Evolutionary conservation across 1,140 invertebrate genomes (phyloP).

Genomic region (Drosophila sproati): DNA sequence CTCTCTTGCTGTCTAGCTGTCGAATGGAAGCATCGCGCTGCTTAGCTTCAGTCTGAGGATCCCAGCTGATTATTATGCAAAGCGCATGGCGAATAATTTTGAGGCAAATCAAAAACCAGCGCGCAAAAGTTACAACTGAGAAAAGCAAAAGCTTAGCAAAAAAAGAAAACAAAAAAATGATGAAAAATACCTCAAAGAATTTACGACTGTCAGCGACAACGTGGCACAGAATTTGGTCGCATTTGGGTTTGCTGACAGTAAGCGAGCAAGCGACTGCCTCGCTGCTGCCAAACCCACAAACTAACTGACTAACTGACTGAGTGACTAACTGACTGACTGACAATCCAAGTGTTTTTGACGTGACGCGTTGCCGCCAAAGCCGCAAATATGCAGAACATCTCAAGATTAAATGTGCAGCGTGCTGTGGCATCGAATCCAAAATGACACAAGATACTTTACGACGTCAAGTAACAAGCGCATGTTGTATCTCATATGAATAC

Average conservation of each 20-base stretch:
- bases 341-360: conserved; percentile 73
- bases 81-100: conserved; percentile 54
- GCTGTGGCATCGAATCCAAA: conserved; percentile 55
- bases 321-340: conserved; percentile 40
- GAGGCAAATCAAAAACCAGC: conserved; percentile 52
- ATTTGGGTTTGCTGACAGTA: conserved; percentile 20
- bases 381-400: conserved; percentile 74
- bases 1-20: background rate
- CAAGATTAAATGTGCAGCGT: conserved; percentile 74
- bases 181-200: conserved; percentile 38
- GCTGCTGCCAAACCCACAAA: background rate
- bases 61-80: conserved; percentile 56
- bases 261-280: background rate
- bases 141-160: conserved; percentile 6
- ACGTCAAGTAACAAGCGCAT: conserved; percentile 51
- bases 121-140: conserved; percentile 31
- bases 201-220: conserved; percentile 52
- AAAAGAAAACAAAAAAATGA: background rate
- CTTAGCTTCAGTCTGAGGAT: conserved; percentile 25
- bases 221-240: conserved; percentile 27
- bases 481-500: conserved; percentile 61
- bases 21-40: conserved; percentile 1
- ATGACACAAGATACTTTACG: conserved; percentile 66
- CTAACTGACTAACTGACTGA: conserved; percentile 5
- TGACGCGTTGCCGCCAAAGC: conserved; percentile 53